Conservation (phyloP, 2,888 invertebrate species). For the Drosophila neonasuta region DNA sequence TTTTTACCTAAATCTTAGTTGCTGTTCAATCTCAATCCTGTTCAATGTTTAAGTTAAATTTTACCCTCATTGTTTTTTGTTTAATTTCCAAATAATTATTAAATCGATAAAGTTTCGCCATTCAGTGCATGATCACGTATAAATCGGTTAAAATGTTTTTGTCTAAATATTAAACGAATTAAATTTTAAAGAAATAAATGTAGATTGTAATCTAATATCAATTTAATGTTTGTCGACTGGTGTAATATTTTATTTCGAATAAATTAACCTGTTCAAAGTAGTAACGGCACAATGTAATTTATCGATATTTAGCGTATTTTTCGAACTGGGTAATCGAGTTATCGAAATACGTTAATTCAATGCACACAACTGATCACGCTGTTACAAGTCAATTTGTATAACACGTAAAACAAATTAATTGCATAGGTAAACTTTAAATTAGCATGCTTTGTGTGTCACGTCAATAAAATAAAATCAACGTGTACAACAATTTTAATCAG, state of each 20-base stretch:
- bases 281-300: not conserved
- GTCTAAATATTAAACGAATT: slow-evolving; percentile 14
- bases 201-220: slow-evolving; percentile 19
- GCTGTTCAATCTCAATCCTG: slow-evolving; percentile 27
- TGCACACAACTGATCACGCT: not conserved
- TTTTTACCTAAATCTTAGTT: slow-evolving; percentile 32
- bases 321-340: not conserved
- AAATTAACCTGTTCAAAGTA: slow-evolving; percentile 12
- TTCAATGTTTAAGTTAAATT: slow-evolving; percentile 35
- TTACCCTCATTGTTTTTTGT: slow-evolving; percentile 22
- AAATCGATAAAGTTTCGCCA: slow-evolving; percentile 16
- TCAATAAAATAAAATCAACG: not conserved
- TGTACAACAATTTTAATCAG: not conserved
- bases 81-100: slow-evolving; percentile 13
- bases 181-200: slow-evolving; percentile 21
- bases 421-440: not conserved
- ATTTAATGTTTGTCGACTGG: not conserved
- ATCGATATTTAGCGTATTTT: slow-evolving; percentile 4
- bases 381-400: not conserved
- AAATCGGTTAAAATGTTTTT: slow-evolving; percentile 21
- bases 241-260: slow-evolving; percentile 11
- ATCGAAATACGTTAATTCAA: not conserved
- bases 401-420: too few species aligned
- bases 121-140: slow-evolving; percentile 11
- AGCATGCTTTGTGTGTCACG: not conserved